Base-by-base conservation (phyloP, 2,797 vertebrate genomes). In the Leptodactylus fallax region DNA sequence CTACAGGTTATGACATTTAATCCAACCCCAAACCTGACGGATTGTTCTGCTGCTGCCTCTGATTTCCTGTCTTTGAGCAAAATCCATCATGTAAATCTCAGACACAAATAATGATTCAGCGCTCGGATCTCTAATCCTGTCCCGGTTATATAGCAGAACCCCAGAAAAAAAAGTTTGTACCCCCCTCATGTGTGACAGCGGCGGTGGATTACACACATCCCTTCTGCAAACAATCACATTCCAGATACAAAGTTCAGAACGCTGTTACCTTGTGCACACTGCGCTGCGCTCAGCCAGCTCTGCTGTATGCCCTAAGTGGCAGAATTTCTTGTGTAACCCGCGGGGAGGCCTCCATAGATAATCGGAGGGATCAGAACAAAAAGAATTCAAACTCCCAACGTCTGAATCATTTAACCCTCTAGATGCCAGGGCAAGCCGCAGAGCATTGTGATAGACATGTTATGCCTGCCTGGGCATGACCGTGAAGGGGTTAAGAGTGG, bases 401-500 rank as follows among this genome's bases (percentile, higher is more conserved):
- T 21, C 14, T 63, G 74, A 19, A 82, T 51, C 61, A 7, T 47
- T 81, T 82, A 82, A 82, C 80, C 47, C 80, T 12, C 7, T 25
- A 25, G 23, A 25, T 11, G 14, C 80, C 6, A 8, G 58, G 7
- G 47, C 3, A 6, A 17, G 5, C 13, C 6, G 14, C 80, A 51
- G 12, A 65, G 60, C 16, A 72, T 23, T 17, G 78, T 19, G 47
- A 49, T 3, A 21, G 84, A 25, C 23, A 6, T 7, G 4, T 8
- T 7, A 27, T 2, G 23, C 45, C 3, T 3, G 23, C 65, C 16
- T 0, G 17, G 3, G 17, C 23, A n/a, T 21, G 13, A 2, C 14
- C 17, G 5, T 12, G 58, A 21, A 25, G 25, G 79, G 71, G 69
- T 92, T 94, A 93, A 93, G 92, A 90, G 92, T 92, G 89, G 90